Evolutionary conservation across 2,888 invertebrate species (phyloP), one percentile per base, ranked within the genome.

Genomic region (Esperia sulphurella): DNA sequence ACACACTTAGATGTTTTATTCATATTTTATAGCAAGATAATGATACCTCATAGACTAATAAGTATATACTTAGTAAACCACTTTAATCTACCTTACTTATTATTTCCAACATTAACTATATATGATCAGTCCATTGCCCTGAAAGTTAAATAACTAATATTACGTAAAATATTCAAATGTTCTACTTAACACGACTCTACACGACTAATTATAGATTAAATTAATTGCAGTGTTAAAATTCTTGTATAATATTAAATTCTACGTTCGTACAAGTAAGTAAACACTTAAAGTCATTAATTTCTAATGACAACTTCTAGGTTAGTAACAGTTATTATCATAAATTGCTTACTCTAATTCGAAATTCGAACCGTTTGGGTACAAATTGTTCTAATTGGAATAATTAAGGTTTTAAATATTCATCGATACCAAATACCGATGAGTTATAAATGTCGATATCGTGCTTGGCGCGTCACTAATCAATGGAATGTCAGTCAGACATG

Each of bases 301-400:
- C 30, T 30, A 30, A 29, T 30, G 41, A 12, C 41, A 12, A 41
- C 35, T n/a, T 35, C n/a, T n/a, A 35, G 12, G 41, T 41, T 42
- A 39, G 14, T 8, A 39, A 39, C 12, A 13, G 39, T 29, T 42
- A 35, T 35, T 29, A 30, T 13, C 41, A 42, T 42, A 28, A 42
- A 12, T 43, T 33, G 8, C 10, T 14, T 43, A 43, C 33, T 43
- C 14, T 12, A 35, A 43, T 43, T 43, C 8, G 14, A 35, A 43
- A 43, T 43, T 43, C 33, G 33, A 33, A 43, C 2, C n/a, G 35
- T 35, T 43, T 21, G 14, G 21, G 8, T 43, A 14, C 35, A 21
- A 43, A 33, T 35, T 10, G 43, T 35, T 28, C 29, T 44, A 44
- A 44, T 44, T 44, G 44, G n/a, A 9, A 10, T 9, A 21, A 35